Evolutionary conservation across 2,113 vertebrate species (phyloP), one percentile per base, ranked within the genome.

Genomic region (Brachypteracias leptosomus): DNA sequence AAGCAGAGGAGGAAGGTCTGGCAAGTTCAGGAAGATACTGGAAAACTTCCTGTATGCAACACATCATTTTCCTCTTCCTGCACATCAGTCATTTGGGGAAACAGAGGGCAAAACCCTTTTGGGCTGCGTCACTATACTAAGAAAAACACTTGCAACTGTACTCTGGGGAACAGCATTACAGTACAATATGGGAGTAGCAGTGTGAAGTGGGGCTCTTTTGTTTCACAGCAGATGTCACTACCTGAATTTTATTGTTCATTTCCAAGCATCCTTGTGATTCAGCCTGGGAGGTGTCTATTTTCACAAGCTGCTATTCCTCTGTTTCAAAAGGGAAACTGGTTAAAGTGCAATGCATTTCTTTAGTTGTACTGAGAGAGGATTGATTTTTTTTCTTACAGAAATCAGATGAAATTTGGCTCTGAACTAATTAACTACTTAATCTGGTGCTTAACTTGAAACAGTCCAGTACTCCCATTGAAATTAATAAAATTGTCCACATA

Each of bases 251-350:
- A 33, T 35, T 85, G 49, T 47, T 94, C 47, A 75, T 86, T 93
- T 94, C 85, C 88, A 89, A 42, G 73, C 57, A 88, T 49, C 55
- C 33, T 22, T 52, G 33, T 93, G 89, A 93, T 86, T 94, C 88
- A 86, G 57, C 26, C 59, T 59, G 68, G 57, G 90, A 94, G 44
- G 68, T 42, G 58, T 49, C 92, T 90, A 2, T 74, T 59, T 75
- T 40, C 85, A 87, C 61, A 87, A 72, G 38, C 10, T 90, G 58
- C 54, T 76, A 8, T 77, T 59, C 44, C 16, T n/a, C 54, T 77
- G 44, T 86, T 94, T 94, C 68, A 73, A 68, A 92, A 92, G 51
- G 47, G 36, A 81, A 94, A 75, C 12, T 6, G 16, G 20, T 62
- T 57, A 25, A 79, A 76, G 46, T 57, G 71, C n/a, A 84, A n/a